Evolutionary conservation across 1,140 invertebrate genomes (phyloP).

Genomic region (Drosophila rhopaloa): DNA sequence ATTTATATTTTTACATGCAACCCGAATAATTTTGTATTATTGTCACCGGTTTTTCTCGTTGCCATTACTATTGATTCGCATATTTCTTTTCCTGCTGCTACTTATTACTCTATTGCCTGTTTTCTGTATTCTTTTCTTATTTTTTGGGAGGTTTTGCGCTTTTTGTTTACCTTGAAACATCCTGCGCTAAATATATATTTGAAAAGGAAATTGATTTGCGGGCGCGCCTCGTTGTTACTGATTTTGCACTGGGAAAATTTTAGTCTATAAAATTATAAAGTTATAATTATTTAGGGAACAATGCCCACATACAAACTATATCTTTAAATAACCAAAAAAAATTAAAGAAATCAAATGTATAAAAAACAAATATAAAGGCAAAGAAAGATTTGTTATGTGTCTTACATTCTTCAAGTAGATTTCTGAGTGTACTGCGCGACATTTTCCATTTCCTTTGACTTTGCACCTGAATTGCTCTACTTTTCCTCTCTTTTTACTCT

Average conservation of each 20-base stretch:
- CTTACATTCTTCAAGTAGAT: not conserved
- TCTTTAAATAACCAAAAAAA: too few species aligned
- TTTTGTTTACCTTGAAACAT: constrained; percentile 47
- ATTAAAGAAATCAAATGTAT: not conserved
- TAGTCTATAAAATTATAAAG: not conserved
- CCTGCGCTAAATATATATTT: constrained; percentile 75
- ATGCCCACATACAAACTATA: not conserved
- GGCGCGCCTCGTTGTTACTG: constrained; percentile 8
- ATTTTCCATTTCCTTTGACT: constrained; percentile 48
- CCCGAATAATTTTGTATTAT: constrained; percentile 26
- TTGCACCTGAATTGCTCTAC: constrained; percentile 5
- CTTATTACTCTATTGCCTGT: constrained; percentile 24
- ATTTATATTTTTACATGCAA: constrained; percentile 2
- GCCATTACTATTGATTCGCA: constrained; percentile 14
- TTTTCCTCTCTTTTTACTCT: not conserved
- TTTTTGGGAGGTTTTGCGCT: not conserved
- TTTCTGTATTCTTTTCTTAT: not conserved
- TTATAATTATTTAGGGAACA: too few species aligned
- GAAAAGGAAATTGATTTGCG: constrained; percentile 76
- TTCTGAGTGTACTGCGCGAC: constrained; percentile 1
- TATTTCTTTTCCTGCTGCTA: constrained; percentile 19
- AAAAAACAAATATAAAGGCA: not conserved
- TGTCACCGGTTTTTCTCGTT: constrained; percentile 29
- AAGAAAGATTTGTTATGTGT: not conserved
- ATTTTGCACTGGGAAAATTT: not conserved